phyloP scores from a whole-genome alignment of 2,113 vertebrate species.

The Vimba vimba region DNA sequence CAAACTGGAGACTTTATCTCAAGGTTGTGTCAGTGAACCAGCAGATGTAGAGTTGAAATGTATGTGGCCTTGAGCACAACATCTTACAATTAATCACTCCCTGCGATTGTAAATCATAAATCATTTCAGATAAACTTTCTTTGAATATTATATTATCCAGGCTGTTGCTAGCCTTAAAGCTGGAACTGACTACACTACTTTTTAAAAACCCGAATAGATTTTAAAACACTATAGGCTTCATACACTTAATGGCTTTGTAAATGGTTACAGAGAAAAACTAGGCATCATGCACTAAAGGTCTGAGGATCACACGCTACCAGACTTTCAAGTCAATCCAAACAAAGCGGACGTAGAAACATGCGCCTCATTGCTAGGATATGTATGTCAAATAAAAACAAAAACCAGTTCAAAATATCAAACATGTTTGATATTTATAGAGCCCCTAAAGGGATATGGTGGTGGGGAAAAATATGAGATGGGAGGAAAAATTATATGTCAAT shows the following conservation, averaged over 20 bases:
- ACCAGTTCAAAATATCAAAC: neutral
- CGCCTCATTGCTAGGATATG: neutral
- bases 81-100: neutral
- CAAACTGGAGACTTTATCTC: conserved; percentile 1
- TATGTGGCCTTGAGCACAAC: neutral
- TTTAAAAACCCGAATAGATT: neutral
- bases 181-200: neutral
- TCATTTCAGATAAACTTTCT: neutral
- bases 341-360: neutral
- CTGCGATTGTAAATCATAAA: neutral
- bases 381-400: neutral
- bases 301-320: neutral
- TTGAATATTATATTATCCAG: neutral
- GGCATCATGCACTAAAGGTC: neutral
- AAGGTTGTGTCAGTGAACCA: conserved; percentile 21
- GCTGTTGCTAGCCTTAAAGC: neutral
- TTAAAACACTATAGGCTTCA: neutral
- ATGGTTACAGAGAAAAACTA: neutral
- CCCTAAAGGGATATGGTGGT: too few relatives aligned
- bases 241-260: neutral
- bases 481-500: too few relatives aligned
- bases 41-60: conserved; percentile 11
- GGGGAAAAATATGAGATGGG: too few relatives aligned
- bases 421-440: neutral
- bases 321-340: neutral